A percentile compares a stretch with the other conserved stretches of the same genome.
These are phyloP conservation scores for Spea bombifrons DNA, from an alignment of 2,113 vertebrate genomes.

Conservation along the genomic window DNA sequence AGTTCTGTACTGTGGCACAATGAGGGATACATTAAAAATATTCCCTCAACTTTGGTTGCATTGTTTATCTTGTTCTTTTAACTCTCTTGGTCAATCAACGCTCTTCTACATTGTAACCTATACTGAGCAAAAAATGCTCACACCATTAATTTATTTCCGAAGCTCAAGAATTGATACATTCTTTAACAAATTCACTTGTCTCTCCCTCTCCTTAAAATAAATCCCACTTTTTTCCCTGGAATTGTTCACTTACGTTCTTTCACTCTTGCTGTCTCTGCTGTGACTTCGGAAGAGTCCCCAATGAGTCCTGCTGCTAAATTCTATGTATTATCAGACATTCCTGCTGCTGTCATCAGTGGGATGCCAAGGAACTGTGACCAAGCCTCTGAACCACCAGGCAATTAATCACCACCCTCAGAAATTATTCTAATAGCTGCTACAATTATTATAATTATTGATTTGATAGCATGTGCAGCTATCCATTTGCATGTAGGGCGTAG, in stretches of 20 bases:
- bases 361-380: constrained; percentile 31
- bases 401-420: constrained; percentile 46
- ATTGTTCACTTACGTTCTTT: not conserved
- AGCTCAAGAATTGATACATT: too few relatives aligned
- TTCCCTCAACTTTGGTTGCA: too few relatives aligned
- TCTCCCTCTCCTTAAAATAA: not conserved
- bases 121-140: too few relatives aligned
- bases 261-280: not conserved
- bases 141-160: too few relatives aligned
- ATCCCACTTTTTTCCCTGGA: not conserved
- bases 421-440: constrained; percentile 46
- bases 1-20: too few relatives aligned
- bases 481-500: constrained; percentile 24
- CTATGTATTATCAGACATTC: constrained; percentile 43
- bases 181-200: not conserved
- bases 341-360: constrained; percentile 42
- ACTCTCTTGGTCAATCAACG: too few relatives aligned
- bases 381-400: constrained; percentile 25
- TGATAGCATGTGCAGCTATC: constrained; percentile 34
- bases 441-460: constrained; percentile 49
- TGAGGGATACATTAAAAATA: too few relatives aligned
- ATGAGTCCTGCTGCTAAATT: constrained; percentile 43
- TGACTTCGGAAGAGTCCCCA: constrained; percentile 15
- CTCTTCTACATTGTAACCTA: too few relatives aligned
- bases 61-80: too few relatives aligned